Percentiles rank a stretch among this genome's conserved stretches.
phyloP scores from a whole-genome alignment of 2,797 vertebrate genomes.

The Gymnopithys bicolor region DNA sequence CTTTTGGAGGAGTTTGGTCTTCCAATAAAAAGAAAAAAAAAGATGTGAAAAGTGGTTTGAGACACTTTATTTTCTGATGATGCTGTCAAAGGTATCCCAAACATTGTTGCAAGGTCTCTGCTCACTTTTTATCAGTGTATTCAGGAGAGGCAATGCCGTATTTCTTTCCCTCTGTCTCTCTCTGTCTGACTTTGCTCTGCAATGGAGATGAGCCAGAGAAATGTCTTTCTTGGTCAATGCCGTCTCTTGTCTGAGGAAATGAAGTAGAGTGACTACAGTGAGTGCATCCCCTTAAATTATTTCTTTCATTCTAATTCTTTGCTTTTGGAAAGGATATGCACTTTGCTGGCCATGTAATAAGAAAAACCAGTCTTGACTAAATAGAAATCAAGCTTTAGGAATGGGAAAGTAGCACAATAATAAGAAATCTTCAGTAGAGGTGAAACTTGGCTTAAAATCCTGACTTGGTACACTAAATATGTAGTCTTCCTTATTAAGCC shows the following conservation, averaged over 20 bases:
- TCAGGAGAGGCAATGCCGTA: not conserved
- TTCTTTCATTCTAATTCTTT: constrained; percentile 44
- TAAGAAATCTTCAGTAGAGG: not conserved
- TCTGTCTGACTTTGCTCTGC: constrained; percentile 16
- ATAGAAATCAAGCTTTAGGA: not conserved
- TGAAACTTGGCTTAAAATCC: not conserved
- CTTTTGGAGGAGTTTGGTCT: not conserved
- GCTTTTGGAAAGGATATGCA: not conserved
- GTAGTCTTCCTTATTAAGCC: not conserved
- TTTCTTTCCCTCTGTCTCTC: constrained; percentile 1
- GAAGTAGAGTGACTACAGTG: constrained; percentile 2
- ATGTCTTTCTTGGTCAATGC: constrained; percentile 3
- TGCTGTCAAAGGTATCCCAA: not conserved
- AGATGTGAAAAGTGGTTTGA: not conserved
- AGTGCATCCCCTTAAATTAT: constrained; percentile 31
- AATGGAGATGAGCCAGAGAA: constrained; percentile 45
- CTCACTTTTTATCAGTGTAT: not conserved
- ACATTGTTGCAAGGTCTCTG: not conserved
- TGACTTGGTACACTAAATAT: not conserved
- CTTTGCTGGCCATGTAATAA: not conserved
- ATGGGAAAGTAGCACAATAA: not conserved
- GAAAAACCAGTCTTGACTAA: not conserved
- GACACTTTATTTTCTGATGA: not conserved
- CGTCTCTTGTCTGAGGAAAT: constrained; percentile 47
- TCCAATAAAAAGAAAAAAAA: not conserved